Conservation (phyloP, 2,113 vertebrate genomes). For the Poecilia latipinna region DNA sequence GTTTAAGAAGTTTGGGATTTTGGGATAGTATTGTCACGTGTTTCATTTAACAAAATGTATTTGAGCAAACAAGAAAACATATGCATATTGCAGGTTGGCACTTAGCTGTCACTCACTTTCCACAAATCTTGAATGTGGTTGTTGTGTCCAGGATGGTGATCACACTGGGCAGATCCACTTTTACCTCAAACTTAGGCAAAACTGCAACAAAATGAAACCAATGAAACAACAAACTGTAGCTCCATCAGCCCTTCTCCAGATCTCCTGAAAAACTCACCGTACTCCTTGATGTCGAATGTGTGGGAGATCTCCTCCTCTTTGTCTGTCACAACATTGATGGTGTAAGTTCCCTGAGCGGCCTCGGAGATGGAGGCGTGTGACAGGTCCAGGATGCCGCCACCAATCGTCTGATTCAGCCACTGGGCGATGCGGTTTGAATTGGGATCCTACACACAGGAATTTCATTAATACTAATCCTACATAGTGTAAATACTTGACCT, state of each 20-base stretch:
- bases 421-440: conserved; percentile 76
- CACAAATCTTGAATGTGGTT: conserved; percentile 67
- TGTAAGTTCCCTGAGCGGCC: conserved; percentile 66
- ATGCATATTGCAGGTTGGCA: background rate
- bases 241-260: background rate
- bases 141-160: conserved; percentile 69
- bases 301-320: conserved; percentile 49
- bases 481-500: no score
- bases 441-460: conserved; percentile 68
- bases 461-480: background rate
- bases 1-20: background rate
- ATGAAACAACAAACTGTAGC: background rate
- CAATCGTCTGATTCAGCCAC: conserved; percentile 69
- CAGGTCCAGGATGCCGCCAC: conserved; percentile 72
- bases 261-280: conserved; percentile 60
- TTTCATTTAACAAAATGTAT: background rate
- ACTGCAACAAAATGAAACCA: conserved; percentile 58
- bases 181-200: conserved; percentile 81
- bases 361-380: conserved; percentile 68
- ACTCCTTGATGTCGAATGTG: conserved; percentile 76
- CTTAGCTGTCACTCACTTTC: conserved; percentile 67
- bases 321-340: conserved; percentile 57
- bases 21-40: background rate
- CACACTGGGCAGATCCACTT: conserved; percentile 63
- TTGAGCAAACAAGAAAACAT: background rate